Base-by-base conservation (phyloP, 2,797 vertebrate species). In the Propithecus deckenii region DNA sequence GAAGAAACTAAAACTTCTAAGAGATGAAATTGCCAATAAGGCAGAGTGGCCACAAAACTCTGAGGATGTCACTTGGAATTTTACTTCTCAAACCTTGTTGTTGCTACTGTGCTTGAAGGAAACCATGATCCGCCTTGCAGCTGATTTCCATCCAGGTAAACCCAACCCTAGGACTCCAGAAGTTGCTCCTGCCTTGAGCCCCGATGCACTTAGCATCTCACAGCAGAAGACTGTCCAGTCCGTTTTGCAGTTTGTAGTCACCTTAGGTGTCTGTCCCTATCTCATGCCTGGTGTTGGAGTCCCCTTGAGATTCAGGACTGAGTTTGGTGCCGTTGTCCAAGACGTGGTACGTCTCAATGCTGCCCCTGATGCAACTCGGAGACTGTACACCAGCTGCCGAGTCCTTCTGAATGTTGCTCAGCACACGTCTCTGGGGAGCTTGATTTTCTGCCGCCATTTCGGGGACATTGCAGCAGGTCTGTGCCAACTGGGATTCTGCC, bases 391-490 rank as follows among this genome's bases (percentile, higher is more conserved):
- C 23, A 98, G 98, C 57, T 98, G 99, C 0, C 92, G 75, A 0
- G 97, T 98, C 25, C 98, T 99, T 48, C 86, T 99, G 1, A 98
- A 98, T 95, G 69, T 99, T 88, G 96, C 99, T 4, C 95, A 98
- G 52, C 98, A 99, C 30, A 94, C 99, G 0, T 98, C 99, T 1
- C 98, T 99, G 4, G 99, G 99, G 5, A 98, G 98, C 28, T 90
- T 99, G 85, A 96, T 99, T 50, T 99, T 99, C 97, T 98, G 99
- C 0, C 98, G 98, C 12, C 99, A 99, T 92, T 98, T 99, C 12
- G 99, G 99, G 0, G 99, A 99, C n/a, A 95, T 99, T 38, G 98
- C 99, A 87, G 99, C 99, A 0, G 98, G 99, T 0, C 98, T 99
- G 65, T 99, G 99, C 97, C 99, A 99, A 97, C 99, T 99, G 41